Evolutionary conservation across 1,140 invertebrate species (phyloP).

Genomic region (Aphelenchoides besseyi): DNA sequence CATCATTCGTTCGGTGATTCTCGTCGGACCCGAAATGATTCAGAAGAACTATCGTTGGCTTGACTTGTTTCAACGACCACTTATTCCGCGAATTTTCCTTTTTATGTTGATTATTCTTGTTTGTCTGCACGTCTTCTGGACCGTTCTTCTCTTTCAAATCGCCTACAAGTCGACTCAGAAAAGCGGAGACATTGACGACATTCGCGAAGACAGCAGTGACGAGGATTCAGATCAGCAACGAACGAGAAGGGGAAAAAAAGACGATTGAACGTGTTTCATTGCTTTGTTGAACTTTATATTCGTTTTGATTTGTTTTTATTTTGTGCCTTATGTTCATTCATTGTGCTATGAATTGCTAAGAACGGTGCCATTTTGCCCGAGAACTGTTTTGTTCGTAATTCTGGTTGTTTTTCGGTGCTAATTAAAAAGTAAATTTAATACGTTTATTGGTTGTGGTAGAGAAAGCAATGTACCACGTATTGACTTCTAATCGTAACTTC

Average conservation of each 20-base stretch:
- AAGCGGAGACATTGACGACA: slow-evolving; percentile 49
- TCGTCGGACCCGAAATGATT: slow-evolving; percentile 50
- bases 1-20: slow-evolving; percentile 52
- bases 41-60: slow-evolving; percentile 44
- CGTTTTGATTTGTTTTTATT: background rate
- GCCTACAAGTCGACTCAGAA: slow-evolving; percentile 44
- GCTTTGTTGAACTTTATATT: background rate
- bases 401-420: background rate
- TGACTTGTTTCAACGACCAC: slow-evolving; percentile 51
- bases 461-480: background rate
- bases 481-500: slow-evolving; percentile 28
- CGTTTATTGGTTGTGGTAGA: too few relatives aligned
- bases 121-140: slow-evolving; percentile 60
- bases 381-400: background rate
- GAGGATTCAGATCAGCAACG: slow-evolving; percentile 42
- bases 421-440: slow-evolving; percentile 5
- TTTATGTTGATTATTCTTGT: slow-evolving; percentile 48
- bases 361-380: too few relatives aligned
- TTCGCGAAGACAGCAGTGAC: slow-evolving; percentile 42
- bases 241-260: slow-evolving; percentile 21
- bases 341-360: too few relatives aligned
- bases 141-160: slow-evolving; percentile 57
- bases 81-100: slow-evolving; percentile 54
- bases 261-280: slow-evolving; percentile 6
- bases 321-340: too few relatives aligned